phyloP scores from a whole-genome alignment of 2,888 invertebrate species.

The Caenorhabditis zanzibari region DNA sequence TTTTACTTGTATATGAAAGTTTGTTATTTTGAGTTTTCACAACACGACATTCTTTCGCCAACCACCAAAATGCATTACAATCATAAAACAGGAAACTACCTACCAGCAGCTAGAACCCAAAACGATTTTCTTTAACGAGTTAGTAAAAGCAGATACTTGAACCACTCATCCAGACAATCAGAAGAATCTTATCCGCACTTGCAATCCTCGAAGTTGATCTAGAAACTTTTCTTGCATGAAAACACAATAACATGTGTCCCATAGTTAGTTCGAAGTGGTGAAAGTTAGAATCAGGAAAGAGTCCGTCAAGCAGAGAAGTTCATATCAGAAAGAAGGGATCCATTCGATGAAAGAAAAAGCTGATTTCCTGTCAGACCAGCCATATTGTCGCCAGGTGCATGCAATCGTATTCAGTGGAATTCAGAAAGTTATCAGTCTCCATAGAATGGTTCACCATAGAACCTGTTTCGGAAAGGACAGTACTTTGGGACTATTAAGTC shows the following conservation, averaged over 20 bases:
- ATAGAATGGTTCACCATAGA: too few relatives aligned
- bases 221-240: slow-evolving; percentile 4
- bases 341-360: background rate
- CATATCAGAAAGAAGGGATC: too few relatives aligned
- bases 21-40: background rate
- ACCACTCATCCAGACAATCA: slow-evolving; percentile 1
- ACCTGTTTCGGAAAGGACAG: too few relatives aligned
- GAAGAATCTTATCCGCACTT: background rate
- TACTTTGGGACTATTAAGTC: too few relatives aligned
- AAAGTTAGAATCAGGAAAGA: background rate
- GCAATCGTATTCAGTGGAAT: background rate
- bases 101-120: background rate
- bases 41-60: background rate
- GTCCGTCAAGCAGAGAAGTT: too few relatives aligned
- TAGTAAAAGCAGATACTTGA: background rate
- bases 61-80: background rate
- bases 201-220: background rate
- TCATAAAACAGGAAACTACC: slow-evolving; percentile 5
- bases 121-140: slow-evolving; percentile 6
- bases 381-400: background rate
- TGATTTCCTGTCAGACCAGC: background rate
- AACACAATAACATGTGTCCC: background rate
- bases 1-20: too few relatives aligned
- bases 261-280: background rate
- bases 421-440: too few relatives aligned